Percentiles rank a stretch among this genome's conserved stretches.
Conservation (phyloP, 2,888 invertebrate species). For the Tholera decimalis region DNA sequence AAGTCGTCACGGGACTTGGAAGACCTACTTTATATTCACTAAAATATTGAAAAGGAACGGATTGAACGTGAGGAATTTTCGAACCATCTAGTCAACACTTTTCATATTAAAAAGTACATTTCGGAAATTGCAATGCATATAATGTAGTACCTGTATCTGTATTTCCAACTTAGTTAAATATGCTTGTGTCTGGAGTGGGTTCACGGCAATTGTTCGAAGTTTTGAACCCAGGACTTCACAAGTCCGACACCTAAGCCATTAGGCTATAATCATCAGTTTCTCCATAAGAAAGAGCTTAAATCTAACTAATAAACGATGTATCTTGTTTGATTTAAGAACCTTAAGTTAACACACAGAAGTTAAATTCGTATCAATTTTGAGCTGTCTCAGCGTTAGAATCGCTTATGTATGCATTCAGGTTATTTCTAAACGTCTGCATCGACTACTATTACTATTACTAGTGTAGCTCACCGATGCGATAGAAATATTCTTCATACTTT, state of each 20-base stretch:
- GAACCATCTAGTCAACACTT: neutral
- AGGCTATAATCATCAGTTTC: neutral
- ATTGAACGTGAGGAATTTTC: neutral
- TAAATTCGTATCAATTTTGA: neutral
- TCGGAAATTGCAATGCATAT: neutral
- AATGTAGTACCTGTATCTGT: neutral
- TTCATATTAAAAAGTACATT: constrained; percentile 10
- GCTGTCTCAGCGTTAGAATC: neutral
- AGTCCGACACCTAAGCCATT: too few species aligned
- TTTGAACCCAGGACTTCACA: too few species aligned
- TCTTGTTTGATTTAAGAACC: neutral
- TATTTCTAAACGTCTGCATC: constrained; percentile 22
- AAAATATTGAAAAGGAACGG: neutral
- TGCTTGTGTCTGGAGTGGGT: too few species aligned
- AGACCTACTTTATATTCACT: neutral
- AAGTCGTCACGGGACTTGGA: neutral
- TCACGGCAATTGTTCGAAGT: too few species aligned
- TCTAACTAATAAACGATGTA: constrained; percentile 3
- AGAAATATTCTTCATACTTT: neutral
- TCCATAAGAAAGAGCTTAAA: neutral
- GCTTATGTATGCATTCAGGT: neutral
- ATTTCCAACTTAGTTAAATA: too few species aligned
- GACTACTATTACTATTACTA: too few species aligned
- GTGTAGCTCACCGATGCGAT: neutral
- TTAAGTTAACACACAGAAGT: neutral